phyloP scores from a whole-genome alignment of 2,113 vertebrate genomes.

The Chiloscyllium plagiosum region DNA sequence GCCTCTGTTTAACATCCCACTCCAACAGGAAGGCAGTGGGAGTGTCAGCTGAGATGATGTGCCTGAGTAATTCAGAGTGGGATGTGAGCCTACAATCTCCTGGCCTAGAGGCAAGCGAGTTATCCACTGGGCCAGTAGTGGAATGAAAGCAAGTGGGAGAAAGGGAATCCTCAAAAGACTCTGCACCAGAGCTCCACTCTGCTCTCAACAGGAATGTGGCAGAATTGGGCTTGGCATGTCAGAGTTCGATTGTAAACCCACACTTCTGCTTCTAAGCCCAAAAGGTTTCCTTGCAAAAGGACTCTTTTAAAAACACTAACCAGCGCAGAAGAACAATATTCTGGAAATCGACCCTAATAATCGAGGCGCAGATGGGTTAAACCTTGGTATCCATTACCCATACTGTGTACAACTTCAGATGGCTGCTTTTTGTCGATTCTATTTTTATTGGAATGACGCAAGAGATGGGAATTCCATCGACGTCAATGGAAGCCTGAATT shows the following conservation, averaged over 20 bases:
- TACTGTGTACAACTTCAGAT: background rate
- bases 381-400: constrained; percentile 18
- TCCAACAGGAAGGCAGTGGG: background rate
- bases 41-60: background rate
- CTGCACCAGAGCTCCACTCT: background rate
- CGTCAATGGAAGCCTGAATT: constrained; percentile 54
- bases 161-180: background rate
- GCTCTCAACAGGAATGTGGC: background rate
- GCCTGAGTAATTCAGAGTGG: background rate
- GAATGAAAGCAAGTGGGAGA: background rate
- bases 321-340: background rate
- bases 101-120: background rate
- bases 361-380: background rate
- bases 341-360: background rate
- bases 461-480: constrained; percentile 64
- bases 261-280: background rate
- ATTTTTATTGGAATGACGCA: constrained; percentile 44
- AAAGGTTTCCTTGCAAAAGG: background rate
- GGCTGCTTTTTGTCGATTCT: background rate
- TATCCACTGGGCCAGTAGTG: background rate
- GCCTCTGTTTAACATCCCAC: background rate
- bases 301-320: constrained; percentile 1
- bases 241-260: background rate
- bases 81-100: background rate
- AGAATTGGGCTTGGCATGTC: background rate